Conservation (phyloP, 2,888 invertebrate species). For the Tenodera sinensis region DNA sequence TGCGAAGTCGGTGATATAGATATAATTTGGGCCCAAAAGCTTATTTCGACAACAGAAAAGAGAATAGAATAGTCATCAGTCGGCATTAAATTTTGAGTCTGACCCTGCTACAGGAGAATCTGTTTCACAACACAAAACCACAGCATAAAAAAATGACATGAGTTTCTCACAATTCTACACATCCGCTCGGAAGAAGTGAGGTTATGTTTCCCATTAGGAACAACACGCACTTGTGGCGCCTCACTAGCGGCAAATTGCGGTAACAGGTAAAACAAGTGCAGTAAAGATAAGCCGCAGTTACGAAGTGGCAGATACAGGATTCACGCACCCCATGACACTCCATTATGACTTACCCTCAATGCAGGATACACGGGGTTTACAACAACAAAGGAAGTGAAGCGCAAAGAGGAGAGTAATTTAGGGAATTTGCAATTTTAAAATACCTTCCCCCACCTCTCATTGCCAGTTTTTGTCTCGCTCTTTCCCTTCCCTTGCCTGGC, state of each 20-base stretch:
- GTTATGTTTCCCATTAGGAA: too few relatives aligned
- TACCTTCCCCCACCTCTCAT: not conserved
- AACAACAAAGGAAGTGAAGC: not conserved
- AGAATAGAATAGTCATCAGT: too few relatives aligned
- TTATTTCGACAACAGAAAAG: too few relatives aligned
- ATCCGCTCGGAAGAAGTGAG: too few relatives aligned
- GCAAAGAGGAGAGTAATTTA: slow-evolving; percentile 8
- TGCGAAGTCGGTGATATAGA: too few relatives aligned
- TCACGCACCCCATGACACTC: not conserved
- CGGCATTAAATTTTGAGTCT: too few relatives aligned
- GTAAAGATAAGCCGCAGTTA: not conserved
- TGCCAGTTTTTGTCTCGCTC: not conserved
- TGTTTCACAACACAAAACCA: too few relatives aligned
- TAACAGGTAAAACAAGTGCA: not conserved
- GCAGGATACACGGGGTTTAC: not conserved
- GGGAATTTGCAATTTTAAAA: slow-evolving; percentile 16
- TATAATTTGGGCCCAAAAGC: too few relatives aligned
- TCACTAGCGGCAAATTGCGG: not conserved
- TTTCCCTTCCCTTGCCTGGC: not conserved
- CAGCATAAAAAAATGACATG: too few relatives aligned
- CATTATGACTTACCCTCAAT: not conserved
- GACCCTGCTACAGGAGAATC: too few relatives aligned
- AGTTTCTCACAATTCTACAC: too few relatives aligned
- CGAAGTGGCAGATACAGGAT: not conserved
- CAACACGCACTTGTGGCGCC: too few relatives aligned